Conservation (phyloP, 2,797 vertebrate genomes). For the Nothura maculosa region DNA sequence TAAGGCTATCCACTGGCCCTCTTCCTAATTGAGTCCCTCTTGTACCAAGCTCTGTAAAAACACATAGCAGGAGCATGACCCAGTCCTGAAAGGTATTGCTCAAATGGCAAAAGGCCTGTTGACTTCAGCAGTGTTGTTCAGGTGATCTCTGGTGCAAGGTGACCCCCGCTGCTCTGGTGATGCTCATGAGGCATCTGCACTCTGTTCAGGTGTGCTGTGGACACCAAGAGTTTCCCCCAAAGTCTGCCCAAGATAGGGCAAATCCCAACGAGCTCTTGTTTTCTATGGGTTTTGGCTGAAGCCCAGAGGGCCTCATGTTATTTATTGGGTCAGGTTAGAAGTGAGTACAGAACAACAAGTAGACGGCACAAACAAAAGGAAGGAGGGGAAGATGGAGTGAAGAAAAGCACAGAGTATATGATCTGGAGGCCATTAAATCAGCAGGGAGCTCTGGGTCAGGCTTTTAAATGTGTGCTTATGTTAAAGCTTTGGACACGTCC, state of each 20-base stretch:
- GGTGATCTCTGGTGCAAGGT: neutral
- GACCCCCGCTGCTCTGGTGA: neutral
- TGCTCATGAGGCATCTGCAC: fast-evolving
- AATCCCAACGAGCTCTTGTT: neutral
- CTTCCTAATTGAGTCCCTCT: neutral
- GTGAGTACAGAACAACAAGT: neutral
- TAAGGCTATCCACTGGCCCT: neutral
- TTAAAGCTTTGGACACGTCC: neutral
- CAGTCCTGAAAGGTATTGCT: neutral
- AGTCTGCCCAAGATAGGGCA: neutral
- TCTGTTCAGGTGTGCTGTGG: neutral
- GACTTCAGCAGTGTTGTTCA: neutral
- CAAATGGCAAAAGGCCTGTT: neutral
- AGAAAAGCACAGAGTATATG: neutral
- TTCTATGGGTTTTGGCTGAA: neutral
- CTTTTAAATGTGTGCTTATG: neutral
- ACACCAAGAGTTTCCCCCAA: neutral
- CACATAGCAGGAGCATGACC: neutral
- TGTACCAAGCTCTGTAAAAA: neutral
- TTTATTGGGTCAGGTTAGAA: neutral
- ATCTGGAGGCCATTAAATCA: neutral
- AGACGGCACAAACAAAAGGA: neutral
- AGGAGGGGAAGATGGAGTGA: neutral
- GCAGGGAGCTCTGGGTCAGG: neutral
- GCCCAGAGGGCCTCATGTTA: neutral